A percentile compares a stretch with the other conserved stretches of the same genome.
These are phyloP conservation scores for Tragelaphus imberbis DNA, from an alignment of 2,113 vertebrate genomes.

Conservation along the genomic window DNA sequence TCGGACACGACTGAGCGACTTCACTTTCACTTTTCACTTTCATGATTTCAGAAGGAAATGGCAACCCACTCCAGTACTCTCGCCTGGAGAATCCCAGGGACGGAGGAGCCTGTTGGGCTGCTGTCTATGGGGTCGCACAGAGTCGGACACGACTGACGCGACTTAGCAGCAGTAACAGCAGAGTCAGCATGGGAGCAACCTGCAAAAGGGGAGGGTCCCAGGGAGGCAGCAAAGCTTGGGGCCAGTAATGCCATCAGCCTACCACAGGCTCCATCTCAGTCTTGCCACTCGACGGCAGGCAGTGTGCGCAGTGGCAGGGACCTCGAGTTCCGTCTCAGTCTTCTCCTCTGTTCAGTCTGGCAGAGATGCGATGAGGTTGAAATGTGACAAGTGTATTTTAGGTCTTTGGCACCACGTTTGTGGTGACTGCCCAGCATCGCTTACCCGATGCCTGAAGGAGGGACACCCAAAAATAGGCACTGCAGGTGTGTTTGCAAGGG, in stretches of 20 bases:
- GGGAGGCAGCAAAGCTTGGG: no score
- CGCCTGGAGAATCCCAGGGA: no score
- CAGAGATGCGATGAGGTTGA: background rate
- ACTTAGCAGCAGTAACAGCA: background rate
- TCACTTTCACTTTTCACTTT: no score
- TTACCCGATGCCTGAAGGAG: background rate
- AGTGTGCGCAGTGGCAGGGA: fast-evolving
- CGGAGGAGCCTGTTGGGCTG: no score
- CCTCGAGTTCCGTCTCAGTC: background rate
- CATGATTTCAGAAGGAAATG: no score
- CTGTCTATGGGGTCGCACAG: no score
- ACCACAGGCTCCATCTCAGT: background rate
- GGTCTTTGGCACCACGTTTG: background rate
- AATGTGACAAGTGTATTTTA: background rate
- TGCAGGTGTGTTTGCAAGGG: background rate
- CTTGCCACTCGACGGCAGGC: fast-evolving
- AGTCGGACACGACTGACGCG: no score
- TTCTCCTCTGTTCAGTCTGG: background rate
- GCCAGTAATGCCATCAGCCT: fast-evolving
- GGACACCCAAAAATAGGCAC: no score
- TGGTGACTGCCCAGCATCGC: background rate
- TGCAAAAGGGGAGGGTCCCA: fast-evolving
- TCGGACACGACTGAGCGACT: no score
- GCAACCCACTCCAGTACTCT: no score
- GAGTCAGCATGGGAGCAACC: background rate